Evolutionary conservation across 92 coral and sea anemone genomes (phyloP), one percentile per base, ranked within the genome.

Genomic region (Palythoa heliodiscus): DNA sequence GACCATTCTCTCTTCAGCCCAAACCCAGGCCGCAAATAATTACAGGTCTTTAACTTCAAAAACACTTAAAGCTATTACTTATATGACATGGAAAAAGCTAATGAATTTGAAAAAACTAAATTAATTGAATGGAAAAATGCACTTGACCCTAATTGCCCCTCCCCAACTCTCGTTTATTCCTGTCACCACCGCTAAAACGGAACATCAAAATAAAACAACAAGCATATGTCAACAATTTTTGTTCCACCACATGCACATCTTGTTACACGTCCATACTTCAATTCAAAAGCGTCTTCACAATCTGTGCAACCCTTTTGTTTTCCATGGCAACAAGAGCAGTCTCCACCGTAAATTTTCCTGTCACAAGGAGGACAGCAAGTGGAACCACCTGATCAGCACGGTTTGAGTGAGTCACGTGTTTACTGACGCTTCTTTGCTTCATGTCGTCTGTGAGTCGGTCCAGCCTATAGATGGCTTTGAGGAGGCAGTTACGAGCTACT

Each of bases 361-460:
- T 92, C 23, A 92, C 92, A 70, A 96, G 75, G 25, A 96, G 85
- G 22, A 96, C 83, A 53, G 98, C 98, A n/a, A 96, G 89, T 24
- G 98, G 98, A 35, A 94, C 93, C 53, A 96, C 98, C 35, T 85
- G 85, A 57, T 96, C 92, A 76, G 84, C 71, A 19, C 7, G 52
- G 71, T 78, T 53, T 20, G 93, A 89, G 19, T 29, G 77, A 38
- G 61, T 35, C 55, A 96, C 93, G 69, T 96, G 96, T 25, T 84
- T 61, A 25, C 96, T 87, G 12, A 92, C 83, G 25, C 54, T 87
- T 52, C 81, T 86, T 37, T 81, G 43, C 53, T 58, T 58, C 9
- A 83, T 11, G 19, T 74, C 83, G 19, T 87, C 82, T 16, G 92
- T 68, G 71, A 94, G 77, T 11, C 22, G 43, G 58, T 96, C 96